A percentile compares a stretch with the other conserved stretches of the same genome.
Conservation (phyloP, 2,888 invertebrate species). For the Selenia dentaria region DNA sequence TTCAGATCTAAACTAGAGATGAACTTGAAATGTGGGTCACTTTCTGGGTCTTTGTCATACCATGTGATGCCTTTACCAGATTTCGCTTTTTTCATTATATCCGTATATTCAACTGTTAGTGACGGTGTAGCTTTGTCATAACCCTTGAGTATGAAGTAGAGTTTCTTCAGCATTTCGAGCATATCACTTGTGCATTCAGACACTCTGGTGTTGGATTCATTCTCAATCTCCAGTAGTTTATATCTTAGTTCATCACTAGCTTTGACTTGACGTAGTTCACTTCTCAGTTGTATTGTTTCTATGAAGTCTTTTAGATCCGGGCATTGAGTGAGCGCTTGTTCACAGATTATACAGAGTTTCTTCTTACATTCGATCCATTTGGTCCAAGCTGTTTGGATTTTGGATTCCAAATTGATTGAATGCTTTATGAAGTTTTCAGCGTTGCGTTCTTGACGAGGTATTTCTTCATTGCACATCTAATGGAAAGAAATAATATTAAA, state of each 20-base stretch:
- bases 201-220: slow-evolving; percentile 79
- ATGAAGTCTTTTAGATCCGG: slow-evolving; percentile 57
- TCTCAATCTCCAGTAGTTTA: slow-evolving; percentile 65
- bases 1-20: slow-evolving; percentile 61
- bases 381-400: slow-evolving; percentile 56
- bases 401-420: slow-evolving; percentile 55
- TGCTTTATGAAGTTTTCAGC: slow-evolving; percentile 66
- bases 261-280: slow-evolving; percentile 62
- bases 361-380: slow-evolving; percentile 61
- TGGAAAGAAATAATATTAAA: slow-evolving; percentile 11
- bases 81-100: slow-evolving; percentile 84
- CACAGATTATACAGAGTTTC: slow-evolving; percentile 46
- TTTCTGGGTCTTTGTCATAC: slow-evolving; percentile 74
- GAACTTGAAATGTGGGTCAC: slow-evolving; percentile 60
- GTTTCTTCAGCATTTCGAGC: slow-evolving; percentile 81
- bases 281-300: slow-evolving; percentile 52
- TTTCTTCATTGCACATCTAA: slow-evolving; percentile 71
- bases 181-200: slow-evolving; percentile 78
- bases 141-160: slow-evolving; percentile 84
- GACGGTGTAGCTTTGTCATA: slow-evolving; percentile 84
- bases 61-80: slow-evolving; percentile 85
- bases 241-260: slow-evolving; percentile 67
- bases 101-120: slow-evolving; percentile 83
- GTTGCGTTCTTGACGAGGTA: slow-evolving; percentile 69
- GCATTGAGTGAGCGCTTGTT: slow-evolving; percentile 54